Evolutionary conservation across 2,113 vertebrate genomes (phyloP), one percentile per base, ranked within the genome.

Genomic region (Hippopotamus amphibius): DNA sequence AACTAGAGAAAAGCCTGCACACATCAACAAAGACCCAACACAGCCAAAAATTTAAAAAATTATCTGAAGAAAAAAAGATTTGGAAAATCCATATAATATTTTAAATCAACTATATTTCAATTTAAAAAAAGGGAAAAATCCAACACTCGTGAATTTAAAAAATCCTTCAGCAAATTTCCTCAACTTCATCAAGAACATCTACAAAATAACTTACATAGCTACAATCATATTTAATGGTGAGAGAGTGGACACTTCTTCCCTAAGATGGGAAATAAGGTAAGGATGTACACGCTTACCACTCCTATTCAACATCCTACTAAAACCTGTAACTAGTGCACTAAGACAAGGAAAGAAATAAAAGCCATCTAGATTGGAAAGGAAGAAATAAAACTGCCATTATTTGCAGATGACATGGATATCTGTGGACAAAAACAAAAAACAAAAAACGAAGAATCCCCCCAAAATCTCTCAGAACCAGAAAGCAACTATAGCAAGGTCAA

Each of bases 341-440:
- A 87, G 8, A 37, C 11, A 72, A 41, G 21, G 72, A 72, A 82
- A 90, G 37, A 76, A 76, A 74, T 30, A 83, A 84, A 68, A 59
- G 17, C 2, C 17, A 84, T 50, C 59, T 68, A 80, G 26, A 48
- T 4, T 41, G n/a, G 28, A 92, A 95, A 80, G 33, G 43, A 48
- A 66, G 63, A 94, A 88, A 69, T 85, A 50, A 80, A 91, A 41
- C 19, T 43, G 43, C 6, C 50, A 79, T 85, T 55, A 91, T 92
- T 86, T 71, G 37, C 28, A 71, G 83, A 92, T 65, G n/a, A 65
- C 55, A 86, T 79, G 50, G 68, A 13, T 55, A 43, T 77, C 72
- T 89, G 26, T 91, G 28, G 28, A 72, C 28, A 81, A 95, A 85
- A 50, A 77, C 4, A 46, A 53, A 53, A 7, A 53, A 53, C 12